Base-by-base conservation (phyloP, 2,888 invertebrate genomes). In the Stenodera caucasica region DNA sequence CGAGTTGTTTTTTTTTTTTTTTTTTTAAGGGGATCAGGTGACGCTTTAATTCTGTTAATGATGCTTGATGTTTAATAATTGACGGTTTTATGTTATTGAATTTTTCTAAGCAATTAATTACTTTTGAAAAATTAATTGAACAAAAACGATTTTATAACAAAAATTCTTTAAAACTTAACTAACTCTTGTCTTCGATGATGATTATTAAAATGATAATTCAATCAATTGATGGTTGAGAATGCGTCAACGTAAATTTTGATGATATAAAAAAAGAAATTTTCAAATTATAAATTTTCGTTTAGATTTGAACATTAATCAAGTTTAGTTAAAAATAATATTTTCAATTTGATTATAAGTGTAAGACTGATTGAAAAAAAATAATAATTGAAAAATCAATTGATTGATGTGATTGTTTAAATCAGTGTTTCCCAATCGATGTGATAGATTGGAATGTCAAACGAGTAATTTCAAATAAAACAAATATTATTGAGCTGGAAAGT, bases 391-490 rank as follows among this genome's bases (percentile, higher is more conserved):
- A n/a, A n/a, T n/a, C n/a, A n/a, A n/a, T n/a, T n/a, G n/a, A n/a
- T n/a, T n/a, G n/a, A n/a, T n/a, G n/a, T n/a, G n/a, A n/a, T n/a
- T n/a, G n/a, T n/a, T n/a, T n/a, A n/a, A n/a, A n/a, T n/a, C n/a
- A n/a, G n/a, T n/a, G n/a, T n/a, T n/a, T n/a, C n/a, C n/a, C n/a
- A n/a, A n/a, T n/a, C n/a, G n/a, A n/a, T n/a, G n/a, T n/a, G n/a
- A n/a, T n/a, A n/a, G n/a, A n/a, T n/a, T n/a, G n/a, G n/a, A n/a
- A n/a, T n/a, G n/a, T n/a, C n/a, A n/a, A n/a, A n/a, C n/a, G n/a
- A 35, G 59, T 57, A 60, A 61, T 60, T 63, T 23, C 56, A 61
- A 61, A 63, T 63, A 63, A 66, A 63, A 63, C 57, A 66, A 60
- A 61, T 57, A 60, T 60, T 52, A 49, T 29, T 49, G 12, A 26